A percentile compares a stretch with the other conserved stretches of the same genome.
phyloP scores from a whole-genome alignment of 2,113 vertebrate species.

The Thalassoma bifasciatum region DNA sequence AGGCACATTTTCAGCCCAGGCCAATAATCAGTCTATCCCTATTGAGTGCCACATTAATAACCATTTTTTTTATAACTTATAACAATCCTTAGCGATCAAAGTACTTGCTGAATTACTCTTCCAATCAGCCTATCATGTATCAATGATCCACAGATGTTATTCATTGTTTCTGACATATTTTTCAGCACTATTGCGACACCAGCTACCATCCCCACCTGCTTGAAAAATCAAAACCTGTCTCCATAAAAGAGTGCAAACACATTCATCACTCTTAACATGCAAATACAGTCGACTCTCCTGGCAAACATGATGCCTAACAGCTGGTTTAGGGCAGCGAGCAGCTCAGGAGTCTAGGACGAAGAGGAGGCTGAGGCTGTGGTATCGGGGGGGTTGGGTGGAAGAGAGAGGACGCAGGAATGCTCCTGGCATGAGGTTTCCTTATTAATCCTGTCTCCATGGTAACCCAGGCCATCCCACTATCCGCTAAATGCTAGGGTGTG shows the following conservation, averaged over 20 bases:
- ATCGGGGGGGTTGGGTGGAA: constrained; percentile 4
- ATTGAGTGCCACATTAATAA: no score
- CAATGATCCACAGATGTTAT: not conserved
- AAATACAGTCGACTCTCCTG: constrained; percentile 25
- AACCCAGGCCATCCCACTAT: constrained; percentile 61
- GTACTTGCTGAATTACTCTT: not conserved
- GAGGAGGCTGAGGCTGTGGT: constrained; percentile 2
- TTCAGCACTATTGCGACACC: not conserved
- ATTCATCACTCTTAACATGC: constrained; percentile 32
- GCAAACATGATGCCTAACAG: constrained; percentile 7
- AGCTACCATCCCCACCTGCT: constrained; percentile 13
- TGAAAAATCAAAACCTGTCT: constrained; percentile 15
- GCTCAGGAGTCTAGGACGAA: not conserved
- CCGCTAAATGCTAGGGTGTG: constrained; percentile 56
- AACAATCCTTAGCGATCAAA: not conserved
- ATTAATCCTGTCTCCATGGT: constrained; percentile 72
- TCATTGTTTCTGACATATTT: constrained; percentile 28
- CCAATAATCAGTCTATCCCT: no score
- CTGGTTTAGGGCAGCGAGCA: constrained; percentile 12
- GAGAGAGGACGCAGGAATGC: constrained; percentile 31
- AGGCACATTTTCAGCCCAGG: no score
- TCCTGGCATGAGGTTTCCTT: constrained; percentile 60
- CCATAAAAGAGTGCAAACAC: constrained; percentile 17
- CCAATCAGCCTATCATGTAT: constrained; percentile 17
- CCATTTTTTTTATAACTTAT: no score